A percentile compares a stretch with the other conserved stretches of the same genome.
Conservation (phyloP, 2,113 vertebrate genomes). For the Cettia cetti region DNA sequence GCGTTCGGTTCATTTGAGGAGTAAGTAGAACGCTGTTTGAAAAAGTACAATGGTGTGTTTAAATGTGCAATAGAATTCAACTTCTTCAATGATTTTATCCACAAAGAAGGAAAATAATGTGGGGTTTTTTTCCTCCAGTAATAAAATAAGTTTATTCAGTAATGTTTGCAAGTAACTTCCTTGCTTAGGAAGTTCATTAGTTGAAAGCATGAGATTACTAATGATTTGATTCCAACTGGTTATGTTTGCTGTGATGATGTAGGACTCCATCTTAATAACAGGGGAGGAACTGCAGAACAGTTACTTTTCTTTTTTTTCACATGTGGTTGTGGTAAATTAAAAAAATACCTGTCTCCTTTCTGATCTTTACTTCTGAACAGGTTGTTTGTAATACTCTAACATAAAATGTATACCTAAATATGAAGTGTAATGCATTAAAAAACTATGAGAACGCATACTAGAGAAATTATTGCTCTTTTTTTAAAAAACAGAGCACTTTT, state of each 20-base stretch:
- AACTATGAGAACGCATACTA: not conserved
- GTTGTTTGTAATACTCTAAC: not conserved
- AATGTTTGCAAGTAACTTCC: not conserved
- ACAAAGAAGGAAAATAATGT: not conserved
- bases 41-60: not conserved
- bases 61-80: not conserved
- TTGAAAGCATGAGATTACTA: not conserved
- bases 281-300: not conserved
- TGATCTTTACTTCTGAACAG: not conserved
- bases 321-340: not conserved
- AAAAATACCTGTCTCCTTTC: not conserved
- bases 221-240: not conserved
- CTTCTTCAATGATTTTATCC: not conserved
- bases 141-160: not conserved
- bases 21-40: not conserved
- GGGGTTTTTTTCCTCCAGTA: not conserved
- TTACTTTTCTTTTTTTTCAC: not conserved
- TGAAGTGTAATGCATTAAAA: not conserved
- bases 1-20: not conserved
- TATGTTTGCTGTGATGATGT: not conserved
- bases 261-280: not conserved
- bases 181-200: not conserved
- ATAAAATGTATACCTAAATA: not conserved
- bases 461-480: not conserved
- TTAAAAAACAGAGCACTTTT: not conserved